Base-by-base conservation (phyloP, 2,888 invertebrate genomes). In the Antitype chi region DNA sequence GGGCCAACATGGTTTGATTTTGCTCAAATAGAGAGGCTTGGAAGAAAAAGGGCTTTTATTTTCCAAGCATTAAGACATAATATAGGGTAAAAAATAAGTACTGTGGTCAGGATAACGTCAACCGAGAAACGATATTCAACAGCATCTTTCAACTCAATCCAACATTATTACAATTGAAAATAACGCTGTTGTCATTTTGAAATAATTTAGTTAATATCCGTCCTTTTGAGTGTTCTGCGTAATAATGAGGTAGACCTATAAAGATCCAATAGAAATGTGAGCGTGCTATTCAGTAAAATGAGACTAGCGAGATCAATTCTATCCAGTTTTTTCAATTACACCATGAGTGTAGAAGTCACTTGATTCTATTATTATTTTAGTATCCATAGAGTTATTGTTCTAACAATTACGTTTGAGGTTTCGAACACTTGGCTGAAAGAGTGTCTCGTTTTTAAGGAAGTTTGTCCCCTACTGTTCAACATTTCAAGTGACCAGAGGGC, bases 141-240 rank as follows among this genome's bases (percentile, higher is more conserved):
- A 43, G 7, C 64, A 64, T 43, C 11, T 11, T 25, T 20, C 11
- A 47, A 20, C 0, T 66, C 64, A 13, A 66, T 66, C 25, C 13
- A 25, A 47, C 0, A 11, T 20, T 11, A 25, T 25, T n/a, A 32
- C 0, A 25, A 25, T 25, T 43, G 0, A 0, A 6, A 25, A 3
- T 64, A 20, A 2, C 43, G 64, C 1, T 43, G 0, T 64, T 3
- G 63, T 64, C 47, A 20, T 25, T 64, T 17, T 64, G 0, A 47
- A 47, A 20, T 0, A n/a, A 63, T 38, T 38, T 15, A 13, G 32
- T 13, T 32, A 23, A 32, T 32, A 20, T 17, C 6, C 23, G 23
- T 11, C 20, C 20, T 32, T 28, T 60, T 6, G 2, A 23, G 60
- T 28, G 6, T 32, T 60, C 60, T 20, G 4, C 28, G 28, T 32